Percentiles rank a stretch among this genome's conserved stretches.
Conservation (phyloP, 53 echinoderm and acorn worm species). For the Holothuria leucospilota region DNA sequence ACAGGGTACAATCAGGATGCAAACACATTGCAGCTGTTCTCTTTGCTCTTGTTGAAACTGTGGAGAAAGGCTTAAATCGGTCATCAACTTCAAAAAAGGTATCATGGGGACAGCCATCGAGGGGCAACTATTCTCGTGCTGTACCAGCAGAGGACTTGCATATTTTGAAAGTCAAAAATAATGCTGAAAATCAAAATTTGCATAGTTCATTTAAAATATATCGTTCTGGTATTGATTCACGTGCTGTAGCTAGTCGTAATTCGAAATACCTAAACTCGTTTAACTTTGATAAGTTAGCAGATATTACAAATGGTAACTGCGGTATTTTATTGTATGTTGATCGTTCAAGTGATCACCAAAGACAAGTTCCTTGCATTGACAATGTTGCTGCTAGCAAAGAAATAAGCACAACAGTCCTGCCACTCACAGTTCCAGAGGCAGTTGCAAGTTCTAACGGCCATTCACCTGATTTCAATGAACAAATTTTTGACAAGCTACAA, state of each 20-base stretch:
- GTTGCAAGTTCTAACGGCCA: not conserved
- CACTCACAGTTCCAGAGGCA: not conserved
- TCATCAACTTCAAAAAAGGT: too few relatives aligned
- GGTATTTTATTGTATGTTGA: conserved; percentile 63
- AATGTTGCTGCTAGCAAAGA: not conserved
- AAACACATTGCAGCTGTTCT: too few relatives aligned
- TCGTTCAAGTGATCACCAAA: conserved; percentile 19
- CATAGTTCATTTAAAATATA: conserved; percentile 14
- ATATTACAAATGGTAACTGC: conserved; percentile 77
- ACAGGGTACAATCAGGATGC: too few relatives aligned
- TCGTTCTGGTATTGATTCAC: conserved; percentile 60
- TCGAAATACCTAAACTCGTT: conserved; percentile 39
- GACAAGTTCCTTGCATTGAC: conserved; percentile 47
- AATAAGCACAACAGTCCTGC: not conserved
- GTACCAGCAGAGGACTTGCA: conserved; percentile 44
- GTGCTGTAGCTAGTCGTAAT: conserved; percentile 19
- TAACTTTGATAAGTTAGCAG: conserved; percentile 64
- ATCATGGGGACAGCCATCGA: conserved; percentile 55
- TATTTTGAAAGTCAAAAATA: conserved; percentile 34
- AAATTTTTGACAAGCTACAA: not conserved
- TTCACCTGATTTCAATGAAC: not conserved
- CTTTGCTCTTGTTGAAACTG: too few relatives aligned
- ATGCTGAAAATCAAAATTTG: conserved; percentile 30
- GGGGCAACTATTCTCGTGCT: conserved; percentile 9
- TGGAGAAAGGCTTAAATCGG: too few relatives aligned